These are phyloP conservation scores for Meganola albula DNA, from an alignment of 2,888 invertebrate species.

Conservation along the genomic window DNA sequence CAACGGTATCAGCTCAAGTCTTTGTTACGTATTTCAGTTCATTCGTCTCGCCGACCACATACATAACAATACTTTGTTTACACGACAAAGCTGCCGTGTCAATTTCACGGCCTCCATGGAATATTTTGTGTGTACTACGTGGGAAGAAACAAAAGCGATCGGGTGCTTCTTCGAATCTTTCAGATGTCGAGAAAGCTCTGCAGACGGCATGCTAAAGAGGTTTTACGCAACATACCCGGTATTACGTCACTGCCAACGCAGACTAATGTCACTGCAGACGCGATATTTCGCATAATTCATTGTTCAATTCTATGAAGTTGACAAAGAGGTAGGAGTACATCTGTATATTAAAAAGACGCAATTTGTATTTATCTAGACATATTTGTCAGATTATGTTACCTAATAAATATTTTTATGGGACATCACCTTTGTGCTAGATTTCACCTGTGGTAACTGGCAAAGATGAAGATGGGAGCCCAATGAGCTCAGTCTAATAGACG, in stretches of 20 bases:
- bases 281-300: conserved; percentile 24
- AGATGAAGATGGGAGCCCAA: too few relatives aligned
- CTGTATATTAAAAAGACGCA: too few relatives aligned
- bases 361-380: too few relatives aligned
- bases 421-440: too few relatives aligned
- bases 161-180: conserved; percentile 55
- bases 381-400: too few relatives aligned
- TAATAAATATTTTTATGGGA: too few relatives aligned
- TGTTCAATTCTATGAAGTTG: too few relatives aligned
- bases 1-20: conserved; percentile 48
- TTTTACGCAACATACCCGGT: conserved; percentile 58
- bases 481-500: too few relatives aligned
- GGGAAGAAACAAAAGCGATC: conserved; percentile 46
- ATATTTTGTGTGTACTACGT: conserved; percentile 29
- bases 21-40: conserved; percentile 51
- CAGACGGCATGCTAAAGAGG: conserved; percentile 67
- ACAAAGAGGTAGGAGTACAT: too few relatives aligned
- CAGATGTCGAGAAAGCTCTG: conserved; percentile 65
- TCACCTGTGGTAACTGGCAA: too few relatives aligned
- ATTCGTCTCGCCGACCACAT: conserved; percentile 55
- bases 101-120: conserved; percentile 52
- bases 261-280: conserved; percentile 44
- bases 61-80: conserved; percentile 33
- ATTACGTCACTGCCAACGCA: conserved; percentile 49
- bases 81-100: conserved; percentile 51